Percentiles rank a stretch among this genome's conserved stretches.
phyloP scores from a whole-genome alignment of 2,797 vertebrate genomes.

The Pelobates cultripes region DNA sequence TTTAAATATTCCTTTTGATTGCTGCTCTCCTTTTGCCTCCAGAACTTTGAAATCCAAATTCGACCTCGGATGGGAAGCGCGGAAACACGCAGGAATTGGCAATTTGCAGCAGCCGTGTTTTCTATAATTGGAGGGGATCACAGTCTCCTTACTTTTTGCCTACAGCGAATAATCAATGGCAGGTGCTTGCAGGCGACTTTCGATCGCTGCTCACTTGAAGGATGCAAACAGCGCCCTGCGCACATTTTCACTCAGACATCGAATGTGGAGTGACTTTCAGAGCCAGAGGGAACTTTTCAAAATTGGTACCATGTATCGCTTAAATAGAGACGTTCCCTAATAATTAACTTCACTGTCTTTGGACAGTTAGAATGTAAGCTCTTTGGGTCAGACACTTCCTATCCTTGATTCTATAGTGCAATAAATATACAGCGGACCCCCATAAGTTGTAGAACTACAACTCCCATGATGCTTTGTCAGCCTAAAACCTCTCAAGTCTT shows the following conservation, averaged over 20 bases:
- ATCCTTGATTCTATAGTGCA: too few species aligned
- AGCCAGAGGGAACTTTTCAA: neutral
- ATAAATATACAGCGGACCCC: too few species aligned
- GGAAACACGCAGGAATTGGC: conserved; percentile 36
- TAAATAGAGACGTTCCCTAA: too few species aligned
- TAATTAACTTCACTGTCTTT: too few species aligned
- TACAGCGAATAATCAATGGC: conserved; percentile 23
- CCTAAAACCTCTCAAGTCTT: too few species aligned
- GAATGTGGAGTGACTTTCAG: neutral
- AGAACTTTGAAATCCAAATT: conserved; percentile 35
- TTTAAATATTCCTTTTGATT: conserved; percentile 50
- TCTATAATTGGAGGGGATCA: conserved; percentile 31
- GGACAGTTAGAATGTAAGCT: too few species aligned
- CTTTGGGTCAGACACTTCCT: too few species aligned
- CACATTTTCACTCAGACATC: neutral
- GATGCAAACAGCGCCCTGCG: neutral
- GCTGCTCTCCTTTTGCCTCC: conserved; percentile 34
- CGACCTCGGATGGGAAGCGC: neutral
- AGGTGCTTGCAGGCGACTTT: conserved; percentile 3
- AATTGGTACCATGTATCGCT: neutral
- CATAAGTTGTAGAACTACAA: too few species aligned
- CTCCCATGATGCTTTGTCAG: too few species aligned
- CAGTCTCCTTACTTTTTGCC: neutral
- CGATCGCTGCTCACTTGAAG: conserved; percentile 23
- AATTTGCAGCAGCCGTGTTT: conserved; percentile 20